A percentile compares a stretch with the other conserved stretches of the same genome.
phyloP scores from a whole-genome alignment of 1,140 invertebrate species.

The Saccostrea echinata region DNA sequence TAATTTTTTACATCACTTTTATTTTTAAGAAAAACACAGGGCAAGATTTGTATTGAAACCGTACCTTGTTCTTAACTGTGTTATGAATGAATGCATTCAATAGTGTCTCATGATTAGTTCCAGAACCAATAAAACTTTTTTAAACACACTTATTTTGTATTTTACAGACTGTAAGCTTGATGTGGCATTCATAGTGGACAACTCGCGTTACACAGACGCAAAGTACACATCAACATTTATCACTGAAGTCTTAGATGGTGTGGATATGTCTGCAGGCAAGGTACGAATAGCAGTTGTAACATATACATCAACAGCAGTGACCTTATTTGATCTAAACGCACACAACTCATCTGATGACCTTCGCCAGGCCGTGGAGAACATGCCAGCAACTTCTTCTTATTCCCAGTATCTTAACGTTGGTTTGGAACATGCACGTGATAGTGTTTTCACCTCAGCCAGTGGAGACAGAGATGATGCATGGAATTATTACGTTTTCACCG shows the following conservation, averaged over 20 bases:
- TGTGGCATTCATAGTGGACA: background rate
- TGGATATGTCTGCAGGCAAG: background rate
- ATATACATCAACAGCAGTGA: background rate
- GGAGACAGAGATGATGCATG: constrained; percentile 7
- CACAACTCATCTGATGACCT: background rate
- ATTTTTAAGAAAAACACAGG: no score
- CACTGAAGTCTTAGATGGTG: background rate
- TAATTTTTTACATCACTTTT: no score
- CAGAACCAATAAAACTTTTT: no score
- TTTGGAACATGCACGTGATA: constrained; percentile 19
- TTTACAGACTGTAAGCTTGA: constrained; percentile 1
- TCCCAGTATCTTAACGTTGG: background rate
- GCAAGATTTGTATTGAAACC: no score
- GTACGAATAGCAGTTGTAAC: background rate
- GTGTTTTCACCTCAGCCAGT: constrained; percentile 2
- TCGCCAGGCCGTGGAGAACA: background rate
- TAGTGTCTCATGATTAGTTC: no score
- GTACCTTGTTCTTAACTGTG: no score
- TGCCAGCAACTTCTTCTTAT: background rate
- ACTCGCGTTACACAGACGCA: background rate
- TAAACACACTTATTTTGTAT: background rate
- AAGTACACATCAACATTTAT: constrained; percentile 10
- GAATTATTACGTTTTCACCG: constrained; percentile 12
- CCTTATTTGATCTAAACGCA: background rate
- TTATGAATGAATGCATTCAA: no score